phyloP scores from a whole-genome alignment of 2,888 invertebrate genomes.

The Habrosyne pyritoides region DNA sequence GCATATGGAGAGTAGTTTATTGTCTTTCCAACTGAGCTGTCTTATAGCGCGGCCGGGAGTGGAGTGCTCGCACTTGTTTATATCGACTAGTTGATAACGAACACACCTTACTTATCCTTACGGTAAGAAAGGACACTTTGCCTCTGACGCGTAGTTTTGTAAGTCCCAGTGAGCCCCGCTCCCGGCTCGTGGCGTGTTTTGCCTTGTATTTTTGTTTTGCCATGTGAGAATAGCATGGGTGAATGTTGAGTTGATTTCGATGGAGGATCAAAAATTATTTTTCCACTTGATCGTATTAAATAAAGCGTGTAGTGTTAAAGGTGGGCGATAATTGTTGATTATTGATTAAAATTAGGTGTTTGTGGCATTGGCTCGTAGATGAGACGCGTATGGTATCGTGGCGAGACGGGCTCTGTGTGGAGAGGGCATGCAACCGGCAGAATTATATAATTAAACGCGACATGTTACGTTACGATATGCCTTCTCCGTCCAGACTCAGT shows the following conservation, averaged over 20 bases:
- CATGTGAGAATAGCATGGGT: conserved; percentile 65
- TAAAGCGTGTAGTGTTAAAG: conserved; percentile 79
- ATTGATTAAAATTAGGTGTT: conserved; percentile 82
- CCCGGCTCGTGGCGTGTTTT: conserved; percentile 43
- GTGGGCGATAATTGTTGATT: conserved; percentile 82
- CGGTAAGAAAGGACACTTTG: conserved; percentile 22
- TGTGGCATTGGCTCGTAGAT: conserved; percentile 75
- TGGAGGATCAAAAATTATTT: conserved; percentile 80
- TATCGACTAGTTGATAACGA: conserved; percentile 35
- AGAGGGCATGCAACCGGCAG: conserved; percentile 4
- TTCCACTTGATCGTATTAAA: conserved; percentile 80
- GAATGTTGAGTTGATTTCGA: conserved; percentile 73
- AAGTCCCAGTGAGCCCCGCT: conserved; percentile 33
- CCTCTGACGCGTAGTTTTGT: conserved; percentile 39
- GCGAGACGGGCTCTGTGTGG: conserved; percentile 28
- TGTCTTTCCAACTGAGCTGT: conserved; percentile 48
- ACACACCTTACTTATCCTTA: conserved; percentile 20
- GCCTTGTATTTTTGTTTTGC: conserved; percentile 74
- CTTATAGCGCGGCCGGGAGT: conserved; percentile 32
- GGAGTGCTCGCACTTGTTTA: conserved; percentile 27
- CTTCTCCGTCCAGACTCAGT: conserved; percentile 23
- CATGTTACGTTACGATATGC: neutral
- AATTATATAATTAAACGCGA: neutral
- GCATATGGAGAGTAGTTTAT: conserved; percentile 64
- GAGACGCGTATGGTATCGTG: conserved; percentile 37